Evolutionary conservation across 1,140 invertebrate species (phyloP).

Genomic region (Oryctes rhinoceros): DNA sequence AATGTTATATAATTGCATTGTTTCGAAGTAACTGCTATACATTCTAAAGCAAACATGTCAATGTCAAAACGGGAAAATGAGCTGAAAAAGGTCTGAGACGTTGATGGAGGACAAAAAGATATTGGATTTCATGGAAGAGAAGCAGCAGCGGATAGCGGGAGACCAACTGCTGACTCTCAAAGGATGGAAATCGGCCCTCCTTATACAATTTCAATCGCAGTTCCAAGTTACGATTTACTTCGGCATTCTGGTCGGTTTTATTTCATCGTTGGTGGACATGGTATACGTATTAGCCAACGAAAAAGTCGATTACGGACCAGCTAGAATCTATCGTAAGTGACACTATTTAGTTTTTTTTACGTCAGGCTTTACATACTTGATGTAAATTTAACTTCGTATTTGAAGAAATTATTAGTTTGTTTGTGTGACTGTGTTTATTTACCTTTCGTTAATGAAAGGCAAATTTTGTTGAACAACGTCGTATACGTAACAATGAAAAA

Average conservation of each 20-base stretch:
- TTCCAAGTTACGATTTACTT: background rate
- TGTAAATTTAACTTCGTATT: too few relatives aligned
- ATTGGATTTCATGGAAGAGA: background rate
- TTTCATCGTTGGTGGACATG: background rate
- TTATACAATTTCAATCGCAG: slow-evolving; percentile 8
- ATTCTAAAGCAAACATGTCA: background rate
- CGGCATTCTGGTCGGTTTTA: background rate
- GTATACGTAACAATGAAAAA: too few relatives aligned
- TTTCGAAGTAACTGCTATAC: background rate
- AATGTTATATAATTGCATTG: background rate
- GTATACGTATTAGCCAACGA: background rate
- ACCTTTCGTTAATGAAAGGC: background rate
- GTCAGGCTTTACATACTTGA: background rate
- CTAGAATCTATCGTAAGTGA: background rate
- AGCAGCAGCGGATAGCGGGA: background rate
- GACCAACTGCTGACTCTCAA: background rate
- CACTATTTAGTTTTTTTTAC: background rate
- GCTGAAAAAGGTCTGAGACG: background rate
- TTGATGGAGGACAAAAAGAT: background rate
- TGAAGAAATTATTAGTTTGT: too few relatives aligned
- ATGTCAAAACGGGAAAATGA: background rate
- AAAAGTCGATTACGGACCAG: background rate
- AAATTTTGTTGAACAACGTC: background rate
- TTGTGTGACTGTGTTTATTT: background rate
- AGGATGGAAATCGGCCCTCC: slow-evolving; percentile 3